These are phyloP conservation scores for Phortica okadai DNA, from an alignment of 2,888 invertebrate species.

Conservation along the genomic window DNA sequence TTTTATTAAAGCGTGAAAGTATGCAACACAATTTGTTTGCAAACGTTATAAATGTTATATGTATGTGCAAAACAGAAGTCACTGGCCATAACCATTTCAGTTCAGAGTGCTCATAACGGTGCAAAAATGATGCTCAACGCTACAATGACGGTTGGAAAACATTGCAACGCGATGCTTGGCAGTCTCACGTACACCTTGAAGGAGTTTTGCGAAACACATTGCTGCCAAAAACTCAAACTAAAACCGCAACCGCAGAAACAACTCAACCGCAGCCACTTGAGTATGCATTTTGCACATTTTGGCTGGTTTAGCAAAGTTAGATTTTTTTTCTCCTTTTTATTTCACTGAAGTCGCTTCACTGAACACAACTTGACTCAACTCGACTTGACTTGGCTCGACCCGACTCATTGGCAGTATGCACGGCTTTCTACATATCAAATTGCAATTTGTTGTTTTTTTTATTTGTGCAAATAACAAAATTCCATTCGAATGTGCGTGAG, in stretches of 20 bases:
- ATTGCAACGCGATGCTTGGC: background rate
- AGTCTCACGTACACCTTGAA: background rate
- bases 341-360: background rate
- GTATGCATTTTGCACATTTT: background rate
- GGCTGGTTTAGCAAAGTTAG: background rate
- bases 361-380: background rate
- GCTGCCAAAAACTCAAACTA: background rate
- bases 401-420: background rate
- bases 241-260: background rate
- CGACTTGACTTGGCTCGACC: background rate
- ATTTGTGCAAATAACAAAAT: background rate
- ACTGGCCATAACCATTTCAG: background rate
- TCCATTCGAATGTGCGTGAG: background rate
- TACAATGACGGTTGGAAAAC: background rate
- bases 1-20: background rate
- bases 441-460: background rate
- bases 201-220: background rate
- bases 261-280: background rate
- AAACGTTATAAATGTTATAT: background rate
- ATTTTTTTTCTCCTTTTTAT: too few species aligned
- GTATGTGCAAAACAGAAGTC: background rate
- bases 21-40: background rate
- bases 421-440: background rate
- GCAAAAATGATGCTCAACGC: constrained; percentile 4
- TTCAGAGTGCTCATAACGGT: background rate